These are phyloP conservation scores for Tillus elongatus DNA, from an alignment of 2,888 invertebrate species.

Conservation along the genomic window DNA sequence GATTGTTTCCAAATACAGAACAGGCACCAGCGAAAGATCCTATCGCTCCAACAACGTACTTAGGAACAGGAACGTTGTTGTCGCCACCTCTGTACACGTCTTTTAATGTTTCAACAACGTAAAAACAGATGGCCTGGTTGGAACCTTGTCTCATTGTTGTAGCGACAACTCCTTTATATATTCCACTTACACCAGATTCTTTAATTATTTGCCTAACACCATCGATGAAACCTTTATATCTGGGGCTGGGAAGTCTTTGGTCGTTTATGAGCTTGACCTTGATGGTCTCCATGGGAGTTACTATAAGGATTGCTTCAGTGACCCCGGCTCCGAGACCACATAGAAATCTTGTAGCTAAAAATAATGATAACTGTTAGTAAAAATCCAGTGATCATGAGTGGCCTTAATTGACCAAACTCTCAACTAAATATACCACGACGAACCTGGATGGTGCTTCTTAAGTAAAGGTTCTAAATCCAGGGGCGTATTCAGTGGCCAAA, in stretches of 20 bases:
- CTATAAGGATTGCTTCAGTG: slow-evolving; percentile 90
- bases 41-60: slow-evolving; percentile 78
- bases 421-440: too few species aligned
- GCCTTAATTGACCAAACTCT: too few species aligned
- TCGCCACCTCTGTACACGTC: slow-evolving; percentile 87
- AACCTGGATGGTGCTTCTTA: too few species aligned
- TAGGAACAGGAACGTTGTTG: slow-evolving; percentile 73
- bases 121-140: slow-evolving; percentile 98
- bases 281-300: slow-evolving; percentile 98
- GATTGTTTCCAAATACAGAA: slow-evolving; percentile 97
- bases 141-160: slow-evolving; percentile 97
- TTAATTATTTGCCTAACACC: slow-evolving; percentile 80
- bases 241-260: slow-evolving; percentile 81
- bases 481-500: too few species aligned
- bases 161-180: slow-evolving; percentile 90
- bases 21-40: slow-evolving; percentile 64
- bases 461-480: too few species aligned
- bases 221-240: slow-evolving; percentile 88
- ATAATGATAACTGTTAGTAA: too few species aligned
- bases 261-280: slow-evolving; percentile 99
- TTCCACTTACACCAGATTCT: slow-evolving; percentile 62
- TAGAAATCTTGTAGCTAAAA: slow-evolving; percentile 66
- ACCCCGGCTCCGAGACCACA: slow-evolving; percentile 95
- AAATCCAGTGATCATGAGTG: too few species aligned
- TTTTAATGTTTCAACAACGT: slow-evolving; percentile 91